phyloP scores from a whole-genome alignment of 2,113 vertebrate genomes.

The Tetrax tetrax region DNA sequence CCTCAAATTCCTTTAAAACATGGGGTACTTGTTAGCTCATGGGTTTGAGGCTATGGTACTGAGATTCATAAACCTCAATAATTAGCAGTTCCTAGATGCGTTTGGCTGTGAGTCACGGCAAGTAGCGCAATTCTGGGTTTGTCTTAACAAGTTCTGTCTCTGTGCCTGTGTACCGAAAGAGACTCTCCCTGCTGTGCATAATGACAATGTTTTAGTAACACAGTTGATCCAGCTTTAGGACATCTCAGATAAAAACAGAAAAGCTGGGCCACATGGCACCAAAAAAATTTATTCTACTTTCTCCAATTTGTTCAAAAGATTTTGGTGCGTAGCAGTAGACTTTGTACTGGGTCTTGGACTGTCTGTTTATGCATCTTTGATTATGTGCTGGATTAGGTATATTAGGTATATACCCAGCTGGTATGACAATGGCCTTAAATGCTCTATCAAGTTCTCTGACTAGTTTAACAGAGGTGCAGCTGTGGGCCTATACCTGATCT shows the following conservation, averaged over 20 bases:
- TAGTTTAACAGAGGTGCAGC: background rate
- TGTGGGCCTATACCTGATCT: background rate
- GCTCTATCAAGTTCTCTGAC: background rate
- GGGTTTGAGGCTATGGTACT: background rate
- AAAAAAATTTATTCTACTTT: background rate
- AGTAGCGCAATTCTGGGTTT: background rate
- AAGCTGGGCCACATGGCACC: background rate
- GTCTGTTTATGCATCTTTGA: background rate
- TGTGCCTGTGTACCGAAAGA: background rate
- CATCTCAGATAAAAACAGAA: background rate
- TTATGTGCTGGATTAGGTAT: background rate
- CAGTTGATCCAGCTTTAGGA: background rate
- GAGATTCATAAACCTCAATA: background rate
- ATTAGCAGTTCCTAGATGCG: background rate
- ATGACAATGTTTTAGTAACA: background rate
- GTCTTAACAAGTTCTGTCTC: background rate
- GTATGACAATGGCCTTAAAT: background rate
- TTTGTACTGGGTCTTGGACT: background rate
- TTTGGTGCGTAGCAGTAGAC: background rate
- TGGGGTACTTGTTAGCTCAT: background rate
- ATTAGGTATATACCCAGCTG: background rate
- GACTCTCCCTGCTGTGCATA: background rate
- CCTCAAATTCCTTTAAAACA: background rate
- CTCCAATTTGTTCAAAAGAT: background rate
- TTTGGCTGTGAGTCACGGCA: background rate